Conservation (phyloP, 2,797 vertebrate species). For the Alauda arvensis region DNA sequence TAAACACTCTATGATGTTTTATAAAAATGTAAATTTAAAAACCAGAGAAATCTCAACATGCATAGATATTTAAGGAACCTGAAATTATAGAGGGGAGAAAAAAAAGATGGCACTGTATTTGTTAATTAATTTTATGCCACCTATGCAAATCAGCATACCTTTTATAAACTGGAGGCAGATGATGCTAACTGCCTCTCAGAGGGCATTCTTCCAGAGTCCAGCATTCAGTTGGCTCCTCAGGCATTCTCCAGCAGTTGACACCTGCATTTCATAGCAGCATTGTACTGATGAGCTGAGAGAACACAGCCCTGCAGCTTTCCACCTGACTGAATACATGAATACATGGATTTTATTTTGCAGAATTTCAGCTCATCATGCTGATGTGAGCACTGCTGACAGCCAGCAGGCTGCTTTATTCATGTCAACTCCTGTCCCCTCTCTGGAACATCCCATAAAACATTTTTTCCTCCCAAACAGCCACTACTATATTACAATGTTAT, state of each 20-base stretch:
- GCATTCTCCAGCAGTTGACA: constrained; percentile 75
- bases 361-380: background rate
- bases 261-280: constrained; percentile 47
- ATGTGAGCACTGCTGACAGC: background rate
- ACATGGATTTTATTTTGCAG: background rate
- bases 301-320: background rate
- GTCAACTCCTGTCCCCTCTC: background rate
- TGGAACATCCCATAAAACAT: background rate
- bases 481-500: background rate
- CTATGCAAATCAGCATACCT: constrained; percentile 37
- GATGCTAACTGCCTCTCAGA: constrained; percentile 60
- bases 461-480: background rate
- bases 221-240: constrained; percentile 70
- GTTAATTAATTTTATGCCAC: background rate
- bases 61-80: background rate
- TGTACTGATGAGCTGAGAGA: background rate
- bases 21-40: background rate
- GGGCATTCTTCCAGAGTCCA: constrained; percentile 74
- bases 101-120: background rate
- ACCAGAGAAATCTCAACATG: background rate
- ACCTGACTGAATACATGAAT: background rate
- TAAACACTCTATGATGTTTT: background rate
- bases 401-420: background rate
- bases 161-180: constrained; percentile 65
- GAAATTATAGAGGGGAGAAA: background rate